Conservation (phyloP, 2,113 vertebrate genomes). For the Falcunculus frontatus region DNA sequence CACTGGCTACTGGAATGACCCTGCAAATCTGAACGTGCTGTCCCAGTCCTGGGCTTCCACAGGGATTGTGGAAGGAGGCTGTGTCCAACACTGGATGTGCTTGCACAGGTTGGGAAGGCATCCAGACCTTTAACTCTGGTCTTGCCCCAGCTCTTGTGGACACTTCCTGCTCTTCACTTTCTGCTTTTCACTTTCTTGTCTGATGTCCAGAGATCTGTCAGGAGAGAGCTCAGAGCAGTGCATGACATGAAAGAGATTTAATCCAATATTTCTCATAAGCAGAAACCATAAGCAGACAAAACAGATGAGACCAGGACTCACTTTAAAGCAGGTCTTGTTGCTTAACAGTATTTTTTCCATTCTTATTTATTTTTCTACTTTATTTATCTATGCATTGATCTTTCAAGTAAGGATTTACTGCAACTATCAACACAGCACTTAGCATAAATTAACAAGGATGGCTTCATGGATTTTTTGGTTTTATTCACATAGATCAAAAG, state of each 20-base stretch:
- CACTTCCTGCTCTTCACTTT: background rate
- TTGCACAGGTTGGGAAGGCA: background rate
- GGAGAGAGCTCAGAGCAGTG: background rate
- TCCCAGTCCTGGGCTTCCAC: background rate
- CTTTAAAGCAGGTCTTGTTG: background rate
- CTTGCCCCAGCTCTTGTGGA: background rate
- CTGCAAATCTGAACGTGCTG: background rate
- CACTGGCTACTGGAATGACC: conserved; percentile 4
- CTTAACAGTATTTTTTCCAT: background rate
- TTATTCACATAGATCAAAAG: conserved; percentile 7
- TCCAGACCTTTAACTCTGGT: background rate
- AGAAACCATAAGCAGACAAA: background rate
- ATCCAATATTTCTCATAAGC: background rate
- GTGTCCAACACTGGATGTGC: no score
- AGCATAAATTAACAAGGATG: conserved; percentile 34
- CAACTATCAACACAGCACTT: conserved; percentile 20
- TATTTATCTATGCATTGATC: conserved; percentile 18
- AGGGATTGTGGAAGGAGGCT: background rate
- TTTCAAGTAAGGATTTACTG: background rate
- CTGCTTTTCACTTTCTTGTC: background rate
- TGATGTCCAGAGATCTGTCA: background rate
- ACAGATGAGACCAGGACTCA: background rate
- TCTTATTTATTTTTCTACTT: background rate
- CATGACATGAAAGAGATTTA: background rate
- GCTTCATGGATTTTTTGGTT: conserved; percentile 2